Evolutionary conservation across 1,140 invertebrate species (phyloP).

Genomic region (Arion vulgaris): DNA sequence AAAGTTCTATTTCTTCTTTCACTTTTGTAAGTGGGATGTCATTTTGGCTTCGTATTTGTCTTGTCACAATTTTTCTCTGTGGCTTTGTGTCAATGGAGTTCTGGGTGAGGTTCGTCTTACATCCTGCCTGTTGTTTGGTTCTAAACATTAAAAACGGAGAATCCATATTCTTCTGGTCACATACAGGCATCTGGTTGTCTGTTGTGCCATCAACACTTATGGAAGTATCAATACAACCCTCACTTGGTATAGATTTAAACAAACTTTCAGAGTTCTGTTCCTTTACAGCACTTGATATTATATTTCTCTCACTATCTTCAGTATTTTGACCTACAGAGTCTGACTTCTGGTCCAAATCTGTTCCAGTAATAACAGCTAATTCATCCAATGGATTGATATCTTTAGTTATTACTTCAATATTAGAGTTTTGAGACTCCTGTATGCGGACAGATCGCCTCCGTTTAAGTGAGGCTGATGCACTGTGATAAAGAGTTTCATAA

Average conservation of each 20-base stretch:
- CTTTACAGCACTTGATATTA: not conserved
- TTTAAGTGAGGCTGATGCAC: not conserved
- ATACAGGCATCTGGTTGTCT: not conserved
- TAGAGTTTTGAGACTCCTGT: not conserved
- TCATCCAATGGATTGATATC: not conserved
- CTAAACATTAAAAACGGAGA: constrained; percentile 23
- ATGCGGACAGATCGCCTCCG: not conserved
- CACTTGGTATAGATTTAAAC: not conserved
- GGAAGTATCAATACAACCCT: not conserved
- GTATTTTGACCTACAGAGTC: not conserved
- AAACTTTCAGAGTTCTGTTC: not conserved
- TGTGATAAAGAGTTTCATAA: not conserved
- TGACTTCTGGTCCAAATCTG: not conserved
- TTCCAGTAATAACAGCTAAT: not conserved
- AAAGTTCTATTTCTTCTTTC: not conserved
- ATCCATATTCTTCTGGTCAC: not conserved
- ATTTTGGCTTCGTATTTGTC: constrained; percentile 34
- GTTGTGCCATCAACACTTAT: not conserved
- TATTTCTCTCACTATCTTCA: not conserved
- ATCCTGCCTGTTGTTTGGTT: not conserved
- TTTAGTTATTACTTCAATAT: not conserved
- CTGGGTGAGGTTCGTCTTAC: not conserved
- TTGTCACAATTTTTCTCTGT: constrained; percentile 5
- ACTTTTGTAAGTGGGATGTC: not conserved
- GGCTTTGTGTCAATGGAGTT: not conserved